Conservation (phyloP, 2,113 vertebrate genomes). For the Setophaga coronata region DNA sequence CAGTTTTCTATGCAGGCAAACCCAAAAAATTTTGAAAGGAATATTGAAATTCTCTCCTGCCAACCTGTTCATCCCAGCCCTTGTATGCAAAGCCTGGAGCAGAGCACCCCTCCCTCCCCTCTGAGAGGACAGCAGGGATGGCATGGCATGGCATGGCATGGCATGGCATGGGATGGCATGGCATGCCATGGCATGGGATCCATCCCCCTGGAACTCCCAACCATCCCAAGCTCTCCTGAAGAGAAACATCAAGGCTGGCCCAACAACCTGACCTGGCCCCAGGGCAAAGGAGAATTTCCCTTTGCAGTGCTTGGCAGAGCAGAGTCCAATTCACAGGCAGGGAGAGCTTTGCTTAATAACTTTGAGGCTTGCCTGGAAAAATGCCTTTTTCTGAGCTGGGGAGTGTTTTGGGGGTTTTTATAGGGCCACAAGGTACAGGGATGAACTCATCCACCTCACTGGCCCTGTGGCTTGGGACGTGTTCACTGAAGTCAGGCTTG, state of each 20-base stretch:
- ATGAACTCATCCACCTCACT: background rate
- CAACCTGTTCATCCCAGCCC: background rate
- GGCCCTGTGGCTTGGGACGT: rapidly evolving
- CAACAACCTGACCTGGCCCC: background rate
- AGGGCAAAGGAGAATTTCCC: background rate
- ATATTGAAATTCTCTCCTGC: background rate
- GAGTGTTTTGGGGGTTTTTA: background rate
- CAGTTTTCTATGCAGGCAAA: background rate
- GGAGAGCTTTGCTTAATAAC: background rate
- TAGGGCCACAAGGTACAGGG: background rate
- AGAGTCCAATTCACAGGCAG: background rate
- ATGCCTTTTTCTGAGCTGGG: background rate
- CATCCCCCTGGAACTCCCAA: background rate
- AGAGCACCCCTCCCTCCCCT: background rate
- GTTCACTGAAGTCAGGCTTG: background rate
- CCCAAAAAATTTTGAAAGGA: background rate
- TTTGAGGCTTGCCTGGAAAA: background rate
- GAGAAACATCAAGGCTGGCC: background rate
- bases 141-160: background rate
- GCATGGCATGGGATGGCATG: background rate
- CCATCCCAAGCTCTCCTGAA: background rate
- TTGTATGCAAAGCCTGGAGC: background rate
- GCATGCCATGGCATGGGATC: background rate
- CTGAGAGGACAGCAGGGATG: background rate
- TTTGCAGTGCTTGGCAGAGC: background rate